phyloP scores from a whole-genome alignment of 1,140 invertebrate species.

The Procambarus virginalis region DNA sequence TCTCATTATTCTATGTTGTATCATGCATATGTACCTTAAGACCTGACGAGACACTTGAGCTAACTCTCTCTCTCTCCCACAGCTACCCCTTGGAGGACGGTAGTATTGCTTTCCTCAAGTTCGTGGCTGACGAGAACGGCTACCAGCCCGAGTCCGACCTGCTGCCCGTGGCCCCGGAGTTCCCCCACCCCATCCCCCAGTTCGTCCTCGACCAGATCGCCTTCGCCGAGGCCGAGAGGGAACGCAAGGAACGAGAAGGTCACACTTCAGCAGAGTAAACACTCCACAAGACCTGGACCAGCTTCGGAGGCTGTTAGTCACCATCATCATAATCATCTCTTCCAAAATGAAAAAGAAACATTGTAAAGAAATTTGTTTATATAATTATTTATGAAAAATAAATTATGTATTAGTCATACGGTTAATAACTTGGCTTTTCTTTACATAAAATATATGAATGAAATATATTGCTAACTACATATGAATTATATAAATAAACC shows the following conservation, averaged over 20 bases:
- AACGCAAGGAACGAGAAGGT: slow-evolving; percentile 1
- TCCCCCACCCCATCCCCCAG: slow-evolving; percentile 47
- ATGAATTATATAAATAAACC: no score
- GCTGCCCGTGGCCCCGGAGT: neutral
- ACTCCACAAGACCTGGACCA: no score
- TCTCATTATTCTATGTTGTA: neutral
- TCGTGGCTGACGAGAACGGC: neutral
- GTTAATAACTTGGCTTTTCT: no score
- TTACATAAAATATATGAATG: no score
- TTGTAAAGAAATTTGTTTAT: no score
- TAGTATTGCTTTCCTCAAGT: neutral
- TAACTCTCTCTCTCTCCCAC: neutral
- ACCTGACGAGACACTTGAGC: neutral
- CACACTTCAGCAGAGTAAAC: neutral
- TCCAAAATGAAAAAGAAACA: no score
- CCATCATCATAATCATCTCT: no score
- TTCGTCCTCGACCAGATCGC: slow-evolving; percentile 51
- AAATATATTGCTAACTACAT: no score
- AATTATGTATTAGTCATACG: no score
- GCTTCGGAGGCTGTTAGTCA: no score
- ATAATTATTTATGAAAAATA: no score
- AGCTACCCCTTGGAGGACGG: slow-evolving; percentile 42
- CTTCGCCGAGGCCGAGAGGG: slow-evolving; percentile 12
- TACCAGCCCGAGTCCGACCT: slow-evolving; percentile 1
- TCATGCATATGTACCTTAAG: neutral